Evolutionary conservation across 2,888 invertebrate genomes (phyloP), one percentile per base, ranked within the genome.

Genomic region (Amaurobius ferox): DNA sequence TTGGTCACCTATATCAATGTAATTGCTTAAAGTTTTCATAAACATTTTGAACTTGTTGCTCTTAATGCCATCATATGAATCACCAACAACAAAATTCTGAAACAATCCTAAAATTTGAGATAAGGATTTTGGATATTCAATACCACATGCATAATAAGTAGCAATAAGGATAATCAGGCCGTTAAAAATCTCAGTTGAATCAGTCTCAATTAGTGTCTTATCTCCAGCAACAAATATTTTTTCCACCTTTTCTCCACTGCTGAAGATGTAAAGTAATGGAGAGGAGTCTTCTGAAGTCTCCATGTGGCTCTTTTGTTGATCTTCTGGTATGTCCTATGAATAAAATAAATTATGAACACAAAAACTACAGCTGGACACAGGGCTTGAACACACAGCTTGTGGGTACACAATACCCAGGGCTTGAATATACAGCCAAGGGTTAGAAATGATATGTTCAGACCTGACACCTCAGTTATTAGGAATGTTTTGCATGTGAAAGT

Each of bases 71-170:
- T 72, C 70, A 44, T 66, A 86, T 13, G 79, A 71, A 68, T 79
- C 86, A 5, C 86, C 86, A 6, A 86, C 86, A 23, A 74, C 68
- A 40, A 64, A 86, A 40, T 48, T 79, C 55, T 86, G 86, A 2
- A 86, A 64, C 30, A 86, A 62, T 6, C 79, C 79, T 28, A 86
- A 44, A 19, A 86, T 64, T 48, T 86, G 86, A 26, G 86, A 67
- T n/a, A 79, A 79, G 26, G 72, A 66, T 13, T 73, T 79, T 6
- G 86, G 86, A 39, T 86, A 86, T n/a, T 86, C 74, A 7, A 86
- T 39, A 1, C 55, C 39, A 62, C 79, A 86, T 16, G 86, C 71
- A 28, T 86, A 79, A 40, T 86, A 86, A 13, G 79, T 71, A 26
- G 86, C 86, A n/a, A 86, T 79, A 29, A 86, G 79, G 16, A 64